These are phyloP conservation scores for Cherax quadricarinatus DNA, from an alignment of 1,140 invertebrate species.

Conservation along the genomic window DNA sequence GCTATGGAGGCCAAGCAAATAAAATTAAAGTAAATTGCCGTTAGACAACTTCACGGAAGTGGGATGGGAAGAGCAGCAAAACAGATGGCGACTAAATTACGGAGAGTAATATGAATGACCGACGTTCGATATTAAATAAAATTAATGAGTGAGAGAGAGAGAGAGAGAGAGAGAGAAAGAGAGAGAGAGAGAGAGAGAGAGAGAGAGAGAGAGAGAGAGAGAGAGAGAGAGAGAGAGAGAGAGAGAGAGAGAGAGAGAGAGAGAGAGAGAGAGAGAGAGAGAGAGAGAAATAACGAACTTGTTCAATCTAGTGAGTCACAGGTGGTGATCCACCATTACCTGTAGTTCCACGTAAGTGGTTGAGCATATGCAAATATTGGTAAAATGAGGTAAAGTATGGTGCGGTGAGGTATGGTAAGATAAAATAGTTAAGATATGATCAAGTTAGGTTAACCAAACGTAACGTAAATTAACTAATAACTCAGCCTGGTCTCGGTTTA, in stretches of 20 bases:
- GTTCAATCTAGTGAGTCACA: no score
- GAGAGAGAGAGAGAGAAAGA: background rate
- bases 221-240: background rate
- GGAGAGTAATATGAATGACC: background rate
- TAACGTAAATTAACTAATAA: no score
- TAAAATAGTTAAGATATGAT: no score
- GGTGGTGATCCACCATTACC: no score
- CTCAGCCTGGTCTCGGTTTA: no score
- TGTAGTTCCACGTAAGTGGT: no score
- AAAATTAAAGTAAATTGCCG: background rate
- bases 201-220: background rate
- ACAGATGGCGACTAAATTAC: background rate
- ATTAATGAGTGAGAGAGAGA: background rate
- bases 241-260: background rate
- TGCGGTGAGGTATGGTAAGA: no score
- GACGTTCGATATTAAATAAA: background rate
- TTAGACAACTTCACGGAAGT: background rate
- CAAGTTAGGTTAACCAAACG: no score
- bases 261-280: background rate
- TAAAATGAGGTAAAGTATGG: no score
- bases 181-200: background rate
- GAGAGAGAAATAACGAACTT: background rate
- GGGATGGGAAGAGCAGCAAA: background rate
- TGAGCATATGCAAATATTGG: no score
- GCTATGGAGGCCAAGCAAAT: background rate